A percentile compares a stretch with the other conserved stretches of the same genome.
phyloP scores from a whole-genome alignment of 2,113 vertebrate species.

The Phalacrocorax brasilianus region DNA sequence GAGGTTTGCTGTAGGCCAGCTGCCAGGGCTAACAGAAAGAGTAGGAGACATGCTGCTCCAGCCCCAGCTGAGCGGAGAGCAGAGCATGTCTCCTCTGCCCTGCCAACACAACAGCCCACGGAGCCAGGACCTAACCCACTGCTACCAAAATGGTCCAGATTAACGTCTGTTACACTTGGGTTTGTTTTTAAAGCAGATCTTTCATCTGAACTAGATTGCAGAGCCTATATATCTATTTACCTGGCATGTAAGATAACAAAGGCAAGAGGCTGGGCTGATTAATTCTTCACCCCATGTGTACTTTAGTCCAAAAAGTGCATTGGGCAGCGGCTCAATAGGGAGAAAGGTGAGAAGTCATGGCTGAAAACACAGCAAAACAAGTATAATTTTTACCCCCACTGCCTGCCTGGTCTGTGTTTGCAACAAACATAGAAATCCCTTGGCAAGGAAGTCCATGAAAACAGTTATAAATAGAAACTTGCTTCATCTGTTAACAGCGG shows the following conservation, averaged over 20 bases:
- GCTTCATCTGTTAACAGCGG: background rate
- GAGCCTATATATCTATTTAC: background rate
- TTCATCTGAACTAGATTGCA: background rate
- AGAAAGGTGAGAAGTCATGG: background rate
- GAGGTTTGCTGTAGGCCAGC: background rate
- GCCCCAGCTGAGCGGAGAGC: background rate
- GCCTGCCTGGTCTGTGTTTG: background rate
- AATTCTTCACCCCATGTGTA: background rate
- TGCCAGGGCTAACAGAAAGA: background rate
- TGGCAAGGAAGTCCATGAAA: background rate
- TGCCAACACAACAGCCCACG: accelerated
- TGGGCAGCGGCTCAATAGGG: background rate
- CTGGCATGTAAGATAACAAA: background rate
- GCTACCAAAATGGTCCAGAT: background rate
- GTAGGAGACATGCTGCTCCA: background rate
- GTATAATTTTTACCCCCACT: background rate
- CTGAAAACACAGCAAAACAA: background rate
- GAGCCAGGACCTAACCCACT: background rate
- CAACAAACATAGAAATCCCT: background rate
- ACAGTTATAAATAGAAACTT: background rate
- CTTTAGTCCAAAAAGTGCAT: background rate
- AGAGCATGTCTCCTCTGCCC: accelerated
- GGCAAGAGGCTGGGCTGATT: background rate
- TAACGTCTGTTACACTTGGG: background rate
- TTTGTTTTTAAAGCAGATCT: background rate